Conservation (phyloP, 2,797 vertebrate species). For the Chiloscyllium punctatum region DNA sequence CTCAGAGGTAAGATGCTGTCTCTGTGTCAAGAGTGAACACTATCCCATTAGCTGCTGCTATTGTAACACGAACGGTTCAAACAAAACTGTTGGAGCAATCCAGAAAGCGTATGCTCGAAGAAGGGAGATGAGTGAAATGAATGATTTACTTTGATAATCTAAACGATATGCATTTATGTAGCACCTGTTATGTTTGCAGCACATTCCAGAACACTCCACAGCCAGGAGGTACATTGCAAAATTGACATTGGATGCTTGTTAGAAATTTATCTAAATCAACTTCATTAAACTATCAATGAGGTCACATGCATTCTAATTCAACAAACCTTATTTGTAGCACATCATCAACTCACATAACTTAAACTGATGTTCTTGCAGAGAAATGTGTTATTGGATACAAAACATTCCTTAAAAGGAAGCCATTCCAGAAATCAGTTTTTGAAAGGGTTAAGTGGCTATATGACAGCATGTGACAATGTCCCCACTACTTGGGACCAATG, state of each 20-base stretch:
- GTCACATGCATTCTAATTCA: background rate
- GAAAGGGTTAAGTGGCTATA: background rate
- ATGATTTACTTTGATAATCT: background rate
- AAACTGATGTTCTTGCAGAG: background rate
- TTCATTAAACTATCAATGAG: background rate
- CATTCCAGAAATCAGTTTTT: background rate
- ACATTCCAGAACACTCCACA: background rate
- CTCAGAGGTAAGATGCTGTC: background rate
- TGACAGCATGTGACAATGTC: background rate
- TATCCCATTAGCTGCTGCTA: background rate
- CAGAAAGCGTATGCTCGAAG: background rate
- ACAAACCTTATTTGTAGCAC: background rate
- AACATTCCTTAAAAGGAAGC: background rate
- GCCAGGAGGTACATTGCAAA: background rate
- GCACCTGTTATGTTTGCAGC: background rate
- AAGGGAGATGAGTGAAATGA: background rate
- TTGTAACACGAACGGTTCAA: background rate
- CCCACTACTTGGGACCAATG: background rate
- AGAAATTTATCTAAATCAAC: background rate
- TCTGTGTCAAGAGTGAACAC: background rate
- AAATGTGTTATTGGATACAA: background rate
- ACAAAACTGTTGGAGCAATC: background rate
- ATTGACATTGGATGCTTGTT: background rate
- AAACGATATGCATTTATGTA: background rate
- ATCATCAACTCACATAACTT: background rate